Evolutionary conservation across 23 tunicate species (phyloP).

Genomic region (Trididemnum clinides): DNA sequence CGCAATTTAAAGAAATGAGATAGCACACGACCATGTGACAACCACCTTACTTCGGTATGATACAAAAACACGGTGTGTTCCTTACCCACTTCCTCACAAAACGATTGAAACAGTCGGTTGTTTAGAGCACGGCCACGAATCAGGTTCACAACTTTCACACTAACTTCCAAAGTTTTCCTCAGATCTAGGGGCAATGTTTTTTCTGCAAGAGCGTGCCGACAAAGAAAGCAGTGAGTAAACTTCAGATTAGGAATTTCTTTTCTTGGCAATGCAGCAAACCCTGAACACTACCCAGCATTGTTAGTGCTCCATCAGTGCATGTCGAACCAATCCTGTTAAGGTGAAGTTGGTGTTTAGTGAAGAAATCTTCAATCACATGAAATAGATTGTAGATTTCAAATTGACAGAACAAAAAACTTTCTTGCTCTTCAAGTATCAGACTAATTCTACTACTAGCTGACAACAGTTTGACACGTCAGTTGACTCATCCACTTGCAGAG

Average conservation of each 20-base stretch:
- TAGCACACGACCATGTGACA: conserved; percentile 19
- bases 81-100: no score
- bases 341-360: no score
- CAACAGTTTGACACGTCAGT: no score
- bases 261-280: conserved; percentile 1
- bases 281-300: conserved; percentile 19
- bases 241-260: no score
- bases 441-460: conserved; percentile 10
- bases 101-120: no score
- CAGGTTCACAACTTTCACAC: conserved; percentile 26
- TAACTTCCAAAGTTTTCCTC: no score
- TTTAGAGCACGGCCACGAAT: no score
- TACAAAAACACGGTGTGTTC: no score
- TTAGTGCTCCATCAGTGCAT: conserved; percentile 32
- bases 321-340: no score
- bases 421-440: conserved; percentile 12
- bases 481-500: no score
- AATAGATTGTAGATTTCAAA: not conserved
- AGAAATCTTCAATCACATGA: conserved; percentile 1
- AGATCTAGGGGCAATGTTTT: conserved; percentile 23
- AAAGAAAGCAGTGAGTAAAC: no score
- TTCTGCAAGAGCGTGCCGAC: conserved; percentile 30
- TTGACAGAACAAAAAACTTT: conserved; percentile 24
- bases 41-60: no score
- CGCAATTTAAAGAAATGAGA: conserved; percentile 23